Evolutionary conservation across 2,888 invertebrate species (phyloP).

Genomic region (Falcaria lacertinaria): DNA sequence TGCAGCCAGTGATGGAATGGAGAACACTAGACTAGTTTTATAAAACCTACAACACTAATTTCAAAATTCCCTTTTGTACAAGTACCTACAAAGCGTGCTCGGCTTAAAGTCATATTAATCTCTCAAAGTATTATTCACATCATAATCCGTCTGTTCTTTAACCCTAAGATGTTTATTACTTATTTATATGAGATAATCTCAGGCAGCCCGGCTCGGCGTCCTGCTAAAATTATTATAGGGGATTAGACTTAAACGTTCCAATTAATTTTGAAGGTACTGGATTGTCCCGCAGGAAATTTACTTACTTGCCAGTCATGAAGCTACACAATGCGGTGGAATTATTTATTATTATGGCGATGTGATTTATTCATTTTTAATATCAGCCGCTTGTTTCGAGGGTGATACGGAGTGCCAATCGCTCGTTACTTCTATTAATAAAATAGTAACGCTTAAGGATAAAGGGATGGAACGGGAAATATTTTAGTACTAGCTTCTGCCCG

Average conservation of each 20-base stretch:
- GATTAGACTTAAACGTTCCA: constrained; percentile 41
- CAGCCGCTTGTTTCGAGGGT: background rate
- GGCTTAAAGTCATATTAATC: background rate
- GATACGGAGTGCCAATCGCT: background rate
- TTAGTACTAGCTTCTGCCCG: no score
- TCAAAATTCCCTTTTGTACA: no score
- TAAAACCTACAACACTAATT: no score
- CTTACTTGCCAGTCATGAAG: constrained; percentile 39
- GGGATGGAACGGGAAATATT: no score
- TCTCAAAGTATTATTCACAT: background rate
- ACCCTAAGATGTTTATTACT: constrained; percentile 25
- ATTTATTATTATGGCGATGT: constrained; percentile 25
- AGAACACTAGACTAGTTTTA: no score
- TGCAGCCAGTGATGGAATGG: no score
- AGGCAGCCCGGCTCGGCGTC: constrained; percentile 22
- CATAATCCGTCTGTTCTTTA: constrained; percentile 8
- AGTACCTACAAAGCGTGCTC: no score
- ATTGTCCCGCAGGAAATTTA: constrained; percentile 43
- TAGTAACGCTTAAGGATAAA: background rate
- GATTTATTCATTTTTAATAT: constrained; percentile 6
- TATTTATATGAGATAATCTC: constrained; percentile 30
- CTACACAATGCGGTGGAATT: constrained; percentile 27
- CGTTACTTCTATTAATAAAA: background rate
- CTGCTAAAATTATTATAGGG: constrained; percentile 31
- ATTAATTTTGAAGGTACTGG: constrained; percentile 45